Evolutionary conservation across 2,888 invertebrate genomes (phyloP), one percentile per base, ranked within the genome.

Genomic region (Heliconius sara): DNA sequence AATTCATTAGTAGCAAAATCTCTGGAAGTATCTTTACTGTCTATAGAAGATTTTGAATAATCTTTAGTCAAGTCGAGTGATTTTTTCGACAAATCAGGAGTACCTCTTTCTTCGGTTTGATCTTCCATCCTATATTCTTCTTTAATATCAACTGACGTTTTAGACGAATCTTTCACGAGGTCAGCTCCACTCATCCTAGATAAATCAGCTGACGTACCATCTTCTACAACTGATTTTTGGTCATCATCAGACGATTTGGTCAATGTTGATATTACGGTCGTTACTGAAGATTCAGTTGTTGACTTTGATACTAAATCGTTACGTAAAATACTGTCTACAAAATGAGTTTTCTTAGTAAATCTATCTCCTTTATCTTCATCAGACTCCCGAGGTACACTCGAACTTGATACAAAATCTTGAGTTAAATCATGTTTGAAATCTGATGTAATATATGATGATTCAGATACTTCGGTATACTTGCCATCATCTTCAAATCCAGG

Each of bases 1-100:
- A 95, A 81, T 84, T 95, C 95, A 85, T 95, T 95, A 22, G 95
- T 95, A 22, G 95, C 94, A 88, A 95, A 95, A 86, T 95, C 95
- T 87, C 94, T 89, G 3, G 95, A 95, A 0, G 95, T 95, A 81
- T 95, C 95, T 88, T 95, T 95, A 84, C 95, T 95, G 81, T 95
- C 95, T 68, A 95, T 94, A 47, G 95, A 95, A 27, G 95, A 95
- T 84, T 95, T 95, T 2, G 95, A 95, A 82, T 94, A 95, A 84
- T 95, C 95, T 86, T 95, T 95, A 12, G 94, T 94, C 80, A 95
- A 85, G 81, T 95, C 95, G 52, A 95, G 86, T 1, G 95, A 95
- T 84, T 95, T 95, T 80, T 95, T 95, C 1, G 95, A 95, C n/a
- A 95, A 85, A 82, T 95, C 95, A 65, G 95, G 95, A 12, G 95